phyloP scores from a whole-genome alignment of 2,113 vertebrate species.

The Rhinoderma darwinii region DNA sequence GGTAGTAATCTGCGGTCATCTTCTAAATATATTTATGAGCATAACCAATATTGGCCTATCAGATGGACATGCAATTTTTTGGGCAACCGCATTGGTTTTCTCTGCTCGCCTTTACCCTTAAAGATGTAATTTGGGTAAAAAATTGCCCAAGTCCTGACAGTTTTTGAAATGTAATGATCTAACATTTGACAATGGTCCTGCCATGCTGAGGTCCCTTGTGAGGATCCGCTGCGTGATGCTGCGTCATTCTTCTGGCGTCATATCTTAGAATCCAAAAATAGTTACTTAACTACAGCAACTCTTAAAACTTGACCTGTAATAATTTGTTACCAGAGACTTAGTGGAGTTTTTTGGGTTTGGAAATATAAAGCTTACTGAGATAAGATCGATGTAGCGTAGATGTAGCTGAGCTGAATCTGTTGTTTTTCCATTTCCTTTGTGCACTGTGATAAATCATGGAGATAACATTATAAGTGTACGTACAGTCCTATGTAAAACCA shows the following conservation, averaged over 20 bases:
- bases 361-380: neutral
- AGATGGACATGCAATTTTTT: no score
- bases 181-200: no score
- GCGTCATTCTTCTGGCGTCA: neutral
- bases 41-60: no score
- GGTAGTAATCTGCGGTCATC: no score
- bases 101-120: no score
- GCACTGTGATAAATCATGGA: no score
- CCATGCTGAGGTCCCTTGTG: neutral
- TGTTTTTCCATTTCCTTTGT: neutral
- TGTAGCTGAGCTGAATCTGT: neutral
- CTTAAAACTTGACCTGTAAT: neutral
- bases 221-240: neutral
- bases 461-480: no score
- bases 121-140: no score
- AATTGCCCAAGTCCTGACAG: neutral
- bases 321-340: neutral
- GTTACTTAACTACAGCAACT: neutral
- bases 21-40: no score
- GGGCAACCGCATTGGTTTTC: no score
- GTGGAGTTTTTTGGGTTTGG: neutral
- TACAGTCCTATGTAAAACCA: no score
- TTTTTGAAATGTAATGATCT: neutral
- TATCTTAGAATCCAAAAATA: constrained; percentile 10
- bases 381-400: neutral